These are phyloP conservation scores for Armadillidium nasatum DNA, from an alignment of 1,140 invertebrate species.

Conservation along the genomic window DNA sequence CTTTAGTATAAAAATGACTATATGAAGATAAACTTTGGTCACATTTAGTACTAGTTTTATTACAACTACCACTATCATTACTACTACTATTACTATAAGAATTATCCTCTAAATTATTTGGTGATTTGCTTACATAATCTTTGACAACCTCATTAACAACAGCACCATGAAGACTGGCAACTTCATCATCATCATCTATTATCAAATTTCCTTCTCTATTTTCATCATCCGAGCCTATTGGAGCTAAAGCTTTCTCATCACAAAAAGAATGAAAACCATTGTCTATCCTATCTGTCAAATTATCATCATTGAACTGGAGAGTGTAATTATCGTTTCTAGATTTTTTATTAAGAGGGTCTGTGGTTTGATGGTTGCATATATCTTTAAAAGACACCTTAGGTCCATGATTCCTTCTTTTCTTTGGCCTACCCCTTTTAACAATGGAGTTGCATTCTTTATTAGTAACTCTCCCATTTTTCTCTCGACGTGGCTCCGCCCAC, in stretches of 20 bases:
- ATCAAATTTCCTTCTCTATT: background rate
- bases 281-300: background rate
- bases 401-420: background rate
- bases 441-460: background rate
- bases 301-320: background rate
- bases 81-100: background rate
- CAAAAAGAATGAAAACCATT: too few relatives aligned
- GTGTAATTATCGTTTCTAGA: background rate
- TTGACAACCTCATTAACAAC: background rate
- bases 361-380: background rate
- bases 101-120: background rate
- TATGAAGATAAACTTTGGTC: too few relatives aligned
- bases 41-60: too few relatives aligned
- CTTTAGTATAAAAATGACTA: too few relatives aligned
- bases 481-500: background rate
- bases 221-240: background rate
- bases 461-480: background rate
- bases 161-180: conserved; percentile 4
- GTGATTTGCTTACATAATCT: background rate
- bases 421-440: background rate
- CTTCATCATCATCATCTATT: background rate
- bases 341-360: background rate
- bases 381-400: background rate
- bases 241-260: background rate
- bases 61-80: background rate